Conservation (phyloP, 2,888 invertebrate genomes). For the Pseudococcus longispinus region DNA sequence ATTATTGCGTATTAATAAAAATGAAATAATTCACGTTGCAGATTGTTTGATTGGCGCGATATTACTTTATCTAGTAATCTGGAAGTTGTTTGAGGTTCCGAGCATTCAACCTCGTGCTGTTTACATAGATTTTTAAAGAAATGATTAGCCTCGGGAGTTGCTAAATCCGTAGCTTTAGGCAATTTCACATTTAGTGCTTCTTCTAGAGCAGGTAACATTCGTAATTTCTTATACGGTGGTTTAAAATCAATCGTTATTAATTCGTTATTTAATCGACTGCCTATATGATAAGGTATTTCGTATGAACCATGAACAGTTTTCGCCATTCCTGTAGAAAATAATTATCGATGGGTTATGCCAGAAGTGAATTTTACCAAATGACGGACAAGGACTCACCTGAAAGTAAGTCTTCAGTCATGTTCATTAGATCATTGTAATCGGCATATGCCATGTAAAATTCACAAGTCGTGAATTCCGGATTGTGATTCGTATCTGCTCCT, state of each 20-base stretch:
- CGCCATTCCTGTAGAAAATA: conserved; percentile 77
- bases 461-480: conserved; percentile 99
- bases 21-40: neutral
- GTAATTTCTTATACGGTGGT: conserved; percentile 91
- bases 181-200: conserved; percentile 77
- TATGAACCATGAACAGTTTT: conserved; percentile 88
- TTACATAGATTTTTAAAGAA: conserved; percentile 82
- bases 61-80: conserved; percentile 88
- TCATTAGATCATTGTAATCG: conserved; percentile 96
- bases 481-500: conserved; percentile 98
- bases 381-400: conserved; percentile 67
- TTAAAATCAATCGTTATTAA: conserved; percentile 92
- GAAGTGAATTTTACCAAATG: neutral
- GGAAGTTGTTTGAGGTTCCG: conserved; percentile 89
- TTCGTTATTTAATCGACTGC: conserved; percentile 78
- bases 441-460: conserved; percentile 99
- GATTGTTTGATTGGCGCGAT: conserved; percentile 11
- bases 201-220: conserved; percentile 92
- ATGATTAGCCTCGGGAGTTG: conserved; percentile 74
- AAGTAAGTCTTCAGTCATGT: conserved; percentile 88
- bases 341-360: neutral
- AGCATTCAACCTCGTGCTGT: conserved; percentile 89
- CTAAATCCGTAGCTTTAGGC: conserved; percentile 73
- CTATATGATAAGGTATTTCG: conserved; percentile 89
- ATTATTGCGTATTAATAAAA: neutral